Evolutionary conservation across 2,888 invertebrate species (phyloP), one percentile per base, ranked within the genome.

Genomic region (Lapara coniferarum): DNA sequence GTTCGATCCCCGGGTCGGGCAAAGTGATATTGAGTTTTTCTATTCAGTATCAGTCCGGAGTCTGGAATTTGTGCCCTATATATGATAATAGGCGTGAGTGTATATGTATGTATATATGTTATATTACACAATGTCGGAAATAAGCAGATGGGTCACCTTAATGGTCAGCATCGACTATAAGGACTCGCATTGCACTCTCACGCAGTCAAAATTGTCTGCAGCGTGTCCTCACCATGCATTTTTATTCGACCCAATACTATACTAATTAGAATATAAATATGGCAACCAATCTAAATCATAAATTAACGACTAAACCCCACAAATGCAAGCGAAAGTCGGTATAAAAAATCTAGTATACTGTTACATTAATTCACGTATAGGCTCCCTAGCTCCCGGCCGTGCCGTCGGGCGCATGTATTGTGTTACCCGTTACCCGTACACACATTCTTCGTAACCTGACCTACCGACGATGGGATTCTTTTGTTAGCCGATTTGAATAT

Each of bases 401-500:
- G 81, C 79, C 83, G 76, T 79, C 86, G 87, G 88, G 87, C 83
- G 86, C 82, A 75, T 76, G 84, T 91, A 91, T 92, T 92, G 88
- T 90, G 83, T 92, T 92, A 89, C 92, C 82, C 85, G 81, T 85
- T 87, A 55, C 19, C 55, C 55, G 80, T 84, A 83, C 84, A 86
- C 85, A 84, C 88, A 88, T 87, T 89, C 88, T 88, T 87, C 89
- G 91, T 87, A 92, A 92, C 87, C 81, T 84, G 89, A 91, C 84
- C 88, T 81, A 78, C 77, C 85, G 82, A 80, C 53, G 81, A 87
- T 87, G 88, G 88, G 87, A 88, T 87, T 89, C 91, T 88, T 91
- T 92, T 92, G 90, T 91, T 82, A 81, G 84, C 85, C 84, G 84
- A 91, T 92, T 91, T 92, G 89, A 93, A 92, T 93, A 91, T 91